These are phyloP conservation scores for Micronycteris hirsuta DNA, from an alignment of 2,113 vertebrate genomes.

Conservation along the genomic window DNA sequence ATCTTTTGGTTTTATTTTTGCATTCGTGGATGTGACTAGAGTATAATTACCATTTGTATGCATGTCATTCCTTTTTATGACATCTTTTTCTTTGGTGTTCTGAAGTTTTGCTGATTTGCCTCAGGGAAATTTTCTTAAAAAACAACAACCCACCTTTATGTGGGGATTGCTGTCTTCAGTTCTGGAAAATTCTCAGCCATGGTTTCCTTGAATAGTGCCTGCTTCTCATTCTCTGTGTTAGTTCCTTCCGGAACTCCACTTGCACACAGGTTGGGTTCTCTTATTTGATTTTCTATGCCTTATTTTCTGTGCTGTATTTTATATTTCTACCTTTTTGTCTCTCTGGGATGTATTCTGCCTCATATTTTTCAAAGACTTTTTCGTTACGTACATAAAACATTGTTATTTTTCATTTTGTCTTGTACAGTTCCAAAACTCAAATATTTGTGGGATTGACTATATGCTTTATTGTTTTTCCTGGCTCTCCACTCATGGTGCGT, in stretches of 20 bases:
- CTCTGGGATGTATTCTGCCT: not conserved
- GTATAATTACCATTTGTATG: not conserved
- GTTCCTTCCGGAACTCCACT: not conserved
- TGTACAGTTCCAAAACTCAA: not conserved
- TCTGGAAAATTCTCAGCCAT: not conserved
- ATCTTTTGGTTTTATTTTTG: not conserved
- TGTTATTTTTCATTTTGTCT: not conserved
- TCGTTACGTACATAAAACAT: not conserved
- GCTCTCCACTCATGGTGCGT: not conserved
- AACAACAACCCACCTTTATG: not conserved
- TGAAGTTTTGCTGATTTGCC: not conserved
- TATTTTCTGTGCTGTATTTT: not conserved
- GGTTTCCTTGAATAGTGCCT: not conserved
- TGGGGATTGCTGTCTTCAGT: not conserved
- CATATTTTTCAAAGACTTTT: not conserved
- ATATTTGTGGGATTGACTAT: not conserved
- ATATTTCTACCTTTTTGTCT: not conserved
- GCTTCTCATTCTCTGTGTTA: not conserved
- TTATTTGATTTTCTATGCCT: not conserved
- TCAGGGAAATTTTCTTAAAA: constrained; percentile 5
- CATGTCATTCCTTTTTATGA: not conserved
- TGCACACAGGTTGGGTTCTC: not conserved
- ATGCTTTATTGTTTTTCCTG: not conserved
- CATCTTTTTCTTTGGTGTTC: not conserved
- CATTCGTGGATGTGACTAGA: not conserved